Evolutionary conservation across 2,888 invertebrate genomes (phyloP).

Genomic region (Callosobruchus maculatus): DNA sequence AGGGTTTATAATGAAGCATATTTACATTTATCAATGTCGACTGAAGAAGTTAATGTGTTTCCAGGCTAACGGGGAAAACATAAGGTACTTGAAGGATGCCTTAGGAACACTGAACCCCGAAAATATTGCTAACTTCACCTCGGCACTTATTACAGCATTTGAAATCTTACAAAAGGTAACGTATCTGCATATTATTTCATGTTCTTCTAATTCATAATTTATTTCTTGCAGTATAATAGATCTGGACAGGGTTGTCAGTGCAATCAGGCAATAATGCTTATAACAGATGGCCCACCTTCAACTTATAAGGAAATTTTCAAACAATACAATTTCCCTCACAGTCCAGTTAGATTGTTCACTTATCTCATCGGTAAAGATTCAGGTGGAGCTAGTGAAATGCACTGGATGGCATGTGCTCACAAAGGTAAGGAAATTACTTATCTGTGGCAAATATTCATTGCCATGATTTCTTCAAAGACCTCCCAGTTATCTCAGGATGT

Average conservation of each 20-base stretch:
- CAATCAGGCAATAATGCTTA: slow-evolving; percentile 96
- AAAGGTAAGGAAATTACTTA: slow-evolving; percentile 88
- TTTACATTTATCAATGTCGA: no score
- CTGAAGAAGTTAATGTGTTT: slow-evolving; percentile 22
- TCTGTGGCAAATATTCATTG: no score
- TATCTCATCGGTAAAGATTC: slow-evolving; percentile 94
- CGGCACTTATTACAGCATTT: slow-evolving; percentile 88
- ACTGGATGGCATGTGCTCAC: slow-evolving; percentile 95
- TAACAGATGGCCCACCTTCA: slow-evolving; percentile 88
- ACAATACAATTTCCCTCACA: slow-evolving; percentile 88
- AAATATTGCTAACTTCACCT: slow-evolving; percentile 87
- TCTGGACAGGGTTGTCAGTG: slow-evolving; percentile 87
- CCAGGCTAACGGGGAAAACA: slow-evolving; percentile 77
- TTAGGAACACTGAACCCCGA: slow-evolving; percentile 70
- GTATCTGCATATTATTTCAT: not conserved
- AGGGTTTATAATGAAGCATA: no score
- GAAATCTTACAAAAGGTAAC: slow-evolving; percentile 81
- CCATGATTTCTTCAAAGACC: no score
- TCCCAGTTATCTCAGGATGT: no score
- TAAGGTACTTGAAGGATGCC: slow-evolving; percentile 74
- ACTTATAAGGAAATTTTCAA: slow-evolving; percentile 62
- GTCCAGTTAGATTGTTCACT: slow-evolving; percentile 93
- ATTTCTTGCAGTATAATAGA: slow-evolving; percentile 65
- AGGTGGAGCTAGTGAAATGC: slow-evolving; percentile 78
- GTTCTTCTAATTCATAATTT: not conserved